Evolutionary conservation across 2,113 vertebrate genomes (phyloP), one percentile per base, ranked within the genome.

Genomic region (Hepsetus odoe): DNA sequence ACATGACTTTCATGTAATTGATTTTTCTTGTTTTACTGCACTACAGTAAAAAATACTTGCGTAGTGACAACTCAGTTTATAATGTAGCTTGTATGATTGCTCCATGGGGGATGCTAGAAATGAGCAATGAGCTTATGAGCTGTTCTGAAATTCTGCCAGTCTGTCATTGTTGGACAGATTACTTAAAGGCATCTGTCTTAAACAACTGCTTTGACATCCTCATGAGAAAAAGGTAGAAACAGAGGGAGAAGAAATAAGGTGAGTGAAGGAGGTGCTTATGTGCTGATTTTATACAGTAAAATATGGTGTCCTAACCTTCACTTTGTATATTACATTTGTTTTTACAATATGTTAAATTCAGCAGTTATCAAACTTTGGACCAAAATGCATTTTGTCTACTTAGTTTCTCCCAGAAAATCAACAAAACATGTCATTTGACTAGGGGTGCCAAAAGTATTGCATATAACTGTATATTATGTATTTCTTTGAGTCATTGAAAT

Each of bases 51-150:
- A 55, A 2, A 55, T 24, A 55, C 51, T 55, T 55, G 51, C 51
- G 8, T 24, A 55, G 51, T 55, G 51, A 55, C 51, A 24, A 11
- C 51, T 3, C 8, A 13, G n/a, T 62, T 44, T 75, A 74, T 72
- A 79, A 83, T 70, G 76, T 53, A 44, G 61, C 81, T 67, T 51
- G 72, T 65, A 22, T 70, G 61, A 83, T 83, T 56, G 53, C 62
- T 71, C 72, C 24, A 28, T 42, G 64, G 32, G 38, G 55, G 51
- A 44, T 14, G 76, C 51, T 12, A 49, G 33, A 76, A 72, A 62
- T 42, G n/a, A 73, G 38, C 56, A 72, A 55, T n/a, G n/a, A n/a
- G n/a, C n/a, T 69, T 55, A 49, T n/a, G 56, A 67, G 53, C 40
- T 24, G 28, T 22, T 38, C 65, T 49, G 20, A 72, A 76, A 65